phyloP scores from a whole-genome alignment of 1,140 invertebrate genomes.

The Drosophila orena region DNA sequence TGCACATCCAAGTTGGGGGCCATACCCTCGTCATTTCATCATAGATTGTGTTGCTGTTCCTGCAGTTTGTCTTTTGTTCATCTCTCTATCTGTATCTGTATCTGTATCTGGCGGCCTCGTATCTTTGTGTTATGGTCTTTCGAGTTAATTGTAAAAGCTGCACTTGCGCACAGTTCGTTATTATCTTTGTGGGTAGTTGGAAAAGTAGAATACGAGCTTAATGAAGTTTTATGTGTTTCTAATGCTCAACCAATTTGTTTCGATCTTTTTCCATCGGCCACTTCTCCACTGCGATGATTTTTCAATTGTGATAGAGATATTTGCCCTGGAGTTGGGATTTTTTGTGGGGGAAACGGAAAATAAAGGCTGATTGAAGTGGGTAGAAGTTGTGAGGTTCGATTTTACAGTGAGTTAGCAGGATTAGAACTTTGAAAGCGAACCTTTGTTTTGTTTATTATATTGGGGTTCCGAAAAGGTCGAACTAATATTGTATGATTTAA shows the following conservation, averaged over 20 bases:
- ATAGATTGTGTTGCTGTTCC: conserved; percentile 25
- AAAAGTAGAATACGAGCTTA: conserved; percentile 55
- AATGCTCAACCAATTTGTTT: conserved; percentile 73
- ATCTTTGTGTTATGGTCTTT: conserved; percentile 41
- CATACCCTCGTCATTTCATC: conserved; percentile 46
- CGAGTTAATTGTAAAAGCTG: conserved; percentile 75
- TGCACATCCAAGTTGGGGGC: conserved; percentile 42
- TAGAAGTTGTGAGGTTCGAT: neutral
- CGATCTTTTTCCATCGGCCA: conserved; percentile 6
- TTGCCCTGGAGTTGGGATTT: conserved; percentile 7
- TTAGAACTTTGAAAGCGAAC: too few species aligned
- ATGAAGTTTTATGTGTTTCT: conserved; percentile 81
- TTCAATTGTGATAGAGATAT: conserved; percentile 63
- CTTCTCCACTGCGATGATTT: conserved; percentile 54
- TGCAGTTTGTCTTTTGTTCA: conserved; percentile 46
- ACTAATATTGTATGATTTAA: too few species aligned
- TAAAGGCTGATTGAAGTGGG: conserved; percentile 6
- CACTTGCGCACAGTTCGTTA: conserved; percentile 45
- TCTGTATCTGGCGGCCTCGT: conserved; percentile 46
- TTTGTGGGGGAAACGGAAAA: conserved; percentile 9
- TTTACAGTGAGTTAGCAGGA: neutral
- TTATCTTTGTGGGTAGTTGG: conserved; percentile 15
- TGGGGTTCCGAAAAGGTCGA: too few species aligned
- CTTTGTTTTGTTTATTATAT: neutral
- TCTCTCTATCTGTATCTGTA: conserved; percentile 48